These are phyloP conservation scores for Propithecus coquereli DNA, from an alignment of 2,113 vertebrate genomes.

Conservation along the genomic window DNA sequence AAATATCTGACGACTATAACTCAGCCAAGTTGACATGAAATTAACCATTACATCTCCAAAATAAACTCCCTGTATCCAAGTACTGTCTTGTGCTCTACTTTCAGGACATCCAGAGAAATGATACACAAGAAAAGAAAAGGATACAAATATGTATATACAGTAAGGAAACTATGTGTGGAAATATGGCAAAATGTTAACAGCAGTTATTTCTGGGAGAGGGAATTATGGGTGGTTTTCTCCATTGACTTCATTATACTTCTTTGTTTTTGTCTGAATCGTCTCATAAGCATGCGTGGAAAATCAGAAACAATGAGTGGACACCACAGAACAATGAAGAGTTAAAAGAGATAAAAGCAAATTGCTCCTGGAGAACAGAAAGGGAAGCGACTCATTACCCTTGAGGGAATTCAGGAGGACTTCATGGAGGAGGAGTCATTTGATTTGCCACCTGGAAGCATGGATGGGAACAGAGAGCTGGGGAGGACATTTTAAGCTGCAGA, in stretches of 20 bases:
- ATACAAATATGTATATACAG: not conserved
- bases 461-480: not conserved
- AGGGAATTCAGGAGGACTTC: slow-evolving; percentile 10
- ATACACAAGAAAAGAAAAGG: not conserved
- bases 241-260: not conserved
- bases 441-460: slow-evolving; percentile 1
- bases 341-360: slow-evolving; percentile 9
- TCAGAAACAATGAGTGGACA: slow-evolving; percentile 8
- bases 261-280: not conserved
- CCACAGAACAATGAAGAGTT: not conserved
- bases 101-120: not conserved
- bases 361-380: not conserved
- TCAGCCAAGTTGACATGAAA: not conserved
- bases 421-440: not conserved
- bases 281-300: not conserved
- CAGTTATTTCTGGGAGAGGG: not conserved
- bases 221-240: not conserved
- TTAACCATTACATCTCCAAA: not conserved
- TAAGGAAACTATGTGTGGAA: not conserved
- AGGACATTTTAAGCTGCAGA: not conserved
- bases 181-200: not conserved
- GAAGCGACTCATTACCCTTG: not conserved
- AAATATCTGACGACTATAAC: not conserved
- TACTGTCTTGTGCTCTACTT: not conserved
- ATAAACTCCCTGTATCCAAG: not conserved